Conservation (phyloP, 2,888 invertebrate genomes). For the Lepidonotus clava region DNA sequence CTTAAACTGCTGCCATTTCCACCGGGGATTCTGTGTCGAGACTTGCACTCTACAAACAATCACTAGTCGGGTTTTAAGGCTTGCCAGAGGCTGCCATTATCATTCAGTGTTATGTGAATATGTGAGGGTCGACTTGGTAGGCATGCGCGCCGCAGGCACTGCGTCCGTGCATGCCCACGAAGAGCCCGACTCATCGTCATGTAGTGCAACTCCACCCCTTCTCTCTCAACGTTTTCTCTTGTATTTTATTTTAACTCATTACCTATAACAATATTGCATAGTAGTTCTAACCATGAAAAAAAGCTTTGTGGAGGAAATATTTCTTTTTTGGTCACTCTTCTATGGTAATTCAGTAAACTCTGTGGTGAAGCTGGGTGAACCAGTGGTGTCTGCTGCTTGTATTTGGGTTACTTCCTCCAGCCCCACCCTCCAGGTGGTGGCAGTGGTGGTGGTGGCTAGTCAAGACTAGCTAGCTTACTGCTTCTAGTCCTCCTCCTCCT, state of each 20-base stretch:
- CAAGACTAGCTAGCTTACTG: too few species aligned
- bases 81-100: conserved; percentile 49
- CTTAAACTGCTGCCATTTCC: conserved; percentile 49
- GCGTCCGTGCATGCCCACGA: neutral
- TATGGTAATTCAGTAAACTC: neutral
- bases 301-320: too few species aligned
- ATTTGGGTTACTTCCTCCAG: neutral
- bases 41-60: neutral
- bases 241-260: too few species aligned
- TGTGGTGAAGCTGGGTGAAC: conserved; percentile 8
- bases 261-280: too few species aligned
- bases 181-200: neutral
- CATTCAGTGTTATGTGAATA: conserved; percentile 53
- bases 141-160: neutral
- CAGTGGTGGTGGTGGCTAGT: too few species aligned
- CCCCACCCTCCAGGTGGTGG: too few species aligned
- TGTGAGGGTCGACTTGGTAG: neutral
- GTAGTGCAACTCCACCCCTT: conserved; percentile 1
- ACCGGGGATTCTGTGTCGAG: conserved; percentile 43
- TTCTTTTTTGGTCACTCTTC: too few species aligned
- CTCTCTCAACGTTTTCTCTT: neutral
- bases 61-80: conserved; percentile 47
- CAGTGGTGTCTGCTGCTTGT: conserved; percentile 1
- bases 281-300: too few species aligned
- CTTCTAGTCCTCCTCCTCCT: neutral